phyloP scores from a whole-genome alignment of 2,888 invertebrate genomes.

The Tyria jacobaeae region DNA sequence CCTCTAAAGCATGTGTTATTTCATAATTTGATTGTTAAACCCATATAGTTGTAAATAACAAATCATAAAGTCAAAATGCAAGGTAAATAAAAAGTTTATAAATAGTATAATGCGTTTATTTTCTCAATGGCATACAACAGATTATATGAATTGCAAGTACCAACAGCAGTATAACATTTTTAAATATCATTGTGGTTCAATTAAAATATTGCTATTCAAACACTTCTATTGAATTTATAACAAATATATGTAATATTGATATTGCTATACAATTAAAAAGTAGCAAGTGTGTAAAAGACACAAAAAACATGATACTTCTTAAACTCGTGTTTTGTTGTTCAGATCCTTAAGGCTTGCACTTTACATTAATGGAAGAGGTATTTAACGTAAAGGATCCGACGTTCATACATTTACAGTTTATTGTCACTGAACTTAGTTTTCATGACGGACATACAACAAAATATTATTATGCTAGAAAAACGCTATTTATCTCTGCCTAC shows the following conservation, averaged over 20 bases:
- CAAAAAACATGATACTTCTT: too few relatives aligned
- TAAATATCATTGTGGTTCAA: slow-evolving; percentile 5
- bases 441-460: too few relatives aligned
- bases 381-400: too few relatives aligned
- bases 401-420: too few relatives aligned
- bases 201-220: slow-evolving; percentile 4
- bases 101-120: slow-evolving; percentile 49
- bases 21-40: neutral
- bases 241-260: neutral
- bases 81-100: slow-evolving; percentile 40
- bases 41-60: slow-evolving; percentile 18
- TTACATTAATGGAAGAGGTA: too few relatives aligned
- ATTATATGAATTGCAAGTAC: slow-evolving; percentile 42
- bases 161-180: slow-evolving; percentile 31
- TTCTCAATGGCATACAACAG: slow-evolving; percentile 41
- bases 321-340: too few relatives aligned
- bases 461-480: too few relatives aligned
- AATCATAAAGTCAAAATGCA: slow-evolving; percentile 31
- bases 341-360: too few relatives aligned
- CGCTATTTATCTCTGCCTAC: too few relatives aligned
- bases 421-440: too few relatives aligned
- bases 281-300: neutral
- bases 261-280: neutral
- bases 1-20: neutral
- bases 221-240: neutral